Evolutionary conservation across 2,797 vertebrate genomes (phyloP).

Genomic region (Phyllotis vaccarum): DNA sequence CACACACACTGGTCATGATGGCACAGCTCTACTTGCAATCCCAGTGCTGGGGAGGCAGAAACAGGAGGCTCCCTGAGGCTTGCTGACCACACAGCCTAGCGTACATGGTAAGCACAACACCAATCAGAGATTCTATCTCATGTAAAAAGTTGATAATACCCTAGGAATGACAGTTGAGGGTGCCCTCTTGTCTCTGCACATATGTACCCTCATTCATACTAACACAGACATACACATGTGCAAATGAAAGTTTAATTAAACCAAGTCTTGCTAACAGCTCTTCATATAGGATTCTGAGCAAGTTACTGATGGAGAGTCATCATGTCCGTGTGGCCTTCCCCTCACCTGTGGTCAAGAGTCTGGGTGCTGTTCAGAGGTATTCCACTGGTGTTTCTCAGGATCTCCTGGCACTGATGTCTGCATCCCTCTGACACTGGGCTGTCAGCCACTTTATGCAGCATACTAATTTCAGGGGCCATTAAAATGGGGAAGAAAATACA

Average conservation of each 20-base stretch:
- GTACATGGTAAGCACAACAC: not conserved
- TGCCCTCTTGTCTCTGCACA: not conserved
- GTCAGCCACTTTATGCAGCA: slow-evolving; percentile 37
- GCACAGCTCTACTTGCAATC: not conserved
- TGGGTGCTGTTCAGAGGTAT: not conserved
- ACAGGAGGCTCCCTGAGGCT: not conserved
- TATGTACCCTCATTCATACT: no score
- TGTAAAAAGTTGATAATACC: not conserved
- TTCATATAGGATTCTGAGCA: not conserved
- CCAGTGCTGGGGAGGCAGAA: not conserved
- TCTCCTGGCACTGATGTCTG: not conserved
- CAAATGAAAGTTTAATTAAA: not conserved
- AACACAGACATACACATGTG: not conserved
- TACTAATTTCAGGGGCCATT: slow-evolving; percentile 31
- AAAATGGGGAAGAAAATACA: not conserved
- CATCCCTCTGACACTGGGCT: not conserved
- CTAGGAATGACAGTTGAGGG: not conserved
- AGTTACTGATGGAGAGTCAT: not conserved
- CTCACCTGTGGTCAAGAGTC: not conserved
- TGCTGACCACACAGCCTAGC: not conserved
- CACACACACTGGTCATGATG: no score
- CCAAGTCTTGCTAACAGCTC: not conserved
- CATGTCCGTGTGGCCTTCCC: not conserved
- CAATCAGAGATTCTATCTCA: not conserved
- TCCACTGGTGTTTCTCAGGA: not conserved